Percentiles rank a stretch among this genome's conserved stretches.
phyloP scores from a whole-genome alignment of 2,797 vertebrate genomes.

The Trachurus trachurus region DNA sequence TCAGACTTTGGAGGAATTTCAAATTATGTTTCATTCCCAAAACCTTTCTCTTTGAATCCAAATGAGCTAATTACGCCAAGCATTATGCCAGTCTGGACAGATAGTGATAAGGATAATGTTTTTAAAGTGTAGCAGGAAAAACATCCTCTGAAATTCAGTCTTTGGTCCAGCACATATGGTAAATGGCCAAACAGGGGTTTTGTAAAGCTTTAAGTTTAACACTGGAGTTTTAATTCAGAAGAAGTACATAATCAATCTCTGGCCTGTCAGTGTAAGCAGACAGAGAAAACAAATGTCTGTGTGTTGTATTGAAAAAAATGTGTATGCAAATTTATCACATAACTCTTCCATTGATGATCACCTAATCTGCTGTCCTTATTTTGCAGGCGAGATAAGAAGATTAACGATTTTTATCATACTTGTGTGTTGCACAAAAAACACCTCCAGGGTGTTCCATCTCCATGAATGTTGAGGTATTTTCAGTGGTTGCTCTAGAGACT shows the following conservation, averaged over 20 bases:
- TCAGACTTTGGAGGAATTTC: slow-evolving; percentile 22
- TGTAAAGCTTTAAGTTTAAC: neutral
- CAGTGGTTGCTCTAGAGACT: neutral
- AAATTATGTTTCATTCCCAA: slow-evolving; percentile 19
- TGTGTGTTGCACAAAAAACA: slow-evolving; percentile 33
- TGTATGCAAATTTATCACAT: slow-evolving; percentile 24
- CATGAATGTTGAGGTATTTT: slow-evolving; percentile 37
- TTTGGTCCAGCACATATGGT: neutral
- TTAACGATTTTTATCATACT: slow-evolving; percentile 34
- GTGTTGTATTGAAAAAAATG: slow-evolving; percentile 15
- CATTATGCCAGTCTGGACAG: neutral
- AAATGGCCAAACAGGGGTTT: neutral
- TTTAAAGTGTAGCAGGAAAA: slow-evolving; percentile 2
- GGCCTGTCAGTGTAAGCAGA: neutral
- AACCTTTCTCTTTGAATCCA: slow-evolving; percentile 23
- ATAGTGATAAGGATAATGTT: neutral
- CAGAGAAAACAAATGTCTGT: slow-evolving; percentile 20
- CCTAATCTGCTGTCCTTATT: slow-evolving; percentile 33
- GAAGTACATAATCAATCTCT: slow-evolving; percentile 5
- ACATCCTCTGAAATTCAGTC: neutral
- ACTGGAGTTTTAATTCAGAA: neutral
- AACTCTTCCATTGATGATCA: slow-evolving; percentile 35
- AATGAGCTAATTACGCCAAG: slow-evolving; percentile 27
- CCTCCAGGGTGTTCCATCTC: slow-evolving; percentile 22
- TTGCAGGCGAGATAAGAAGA: slow-evolving; percentile 34